A percentile compares a stretch with the other conserved stretches of the same genome.
phyloP scores from a whole-genome alignment of 2,113 vertebrate genomes.

The Lipophrys pholis region DNA sequence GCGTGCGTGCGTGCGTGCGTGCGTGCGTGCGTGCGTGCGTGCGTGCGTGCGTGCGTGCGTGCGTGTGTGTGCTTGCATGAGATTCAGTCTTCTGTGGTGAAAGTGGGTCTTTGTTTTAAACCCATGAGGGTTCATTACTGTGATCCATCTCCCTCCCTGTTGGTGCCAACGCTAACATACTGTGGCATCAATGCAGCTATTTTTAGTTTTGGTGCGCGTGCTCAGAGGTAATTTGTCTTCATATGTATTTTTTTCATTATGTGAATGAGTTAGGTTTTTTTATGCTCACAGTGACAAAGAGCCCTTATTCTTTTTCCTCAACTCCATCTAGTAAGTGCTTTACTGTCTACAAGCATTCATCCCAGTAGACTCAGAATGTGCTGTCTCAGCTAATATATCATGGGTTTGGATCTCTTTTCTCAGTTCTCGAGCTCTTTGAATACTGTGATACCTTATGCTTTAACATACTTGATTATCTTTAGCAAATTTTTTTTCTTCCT shows the following conservation, averaged over 20 bases:
- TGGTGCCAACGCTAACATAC: slow-evolving; percentile 57
- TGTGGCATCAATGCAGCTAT: slow-evolving; percentile 60
- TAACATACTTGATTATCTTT: too few relatives aligned
- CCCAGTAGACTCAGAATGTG: slow-evolving; percentile 2
- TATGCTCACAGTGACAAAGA: slow-evolving; percentile 11
- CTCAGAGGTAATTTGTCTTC: slow-evolving; percentile 49
- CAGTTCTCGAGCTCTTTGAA: background rate
- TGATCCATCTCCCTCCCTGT: slow-evolving; percentile 68
- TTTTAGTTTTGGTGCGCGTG: slow-evolving; percentile 44
- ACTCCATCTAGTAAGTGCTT: background rate
- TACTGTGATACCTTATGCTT: too few relatives aligned
- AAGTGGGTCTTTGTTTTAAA: slow-evolving; percentile 74
- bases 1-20: slow-evolving; percentile 4
- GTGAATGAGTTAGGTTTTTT: slow-evolving; percentile 36
- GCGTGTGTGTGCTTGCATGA: slow-evolving; percentile 25
- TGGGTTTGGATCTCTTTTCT: background rate
- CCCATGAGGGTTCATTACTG: slow-evolving; percentile 78
- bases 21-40: background rate
- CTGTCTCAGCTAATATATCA: slow-evolving; percentile 1
- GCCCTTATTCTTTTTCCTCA: background rate
- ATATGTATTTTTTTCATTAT: slow-evolving; percentile 31
- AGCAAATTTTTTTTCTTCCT: too few relatives aligned
- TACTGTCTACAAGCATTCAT: slow-evolving; percentile 9
- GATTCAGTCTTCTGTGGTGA: slow-evolving; percentile 53
- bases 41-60: background rate